Evolutionary conservation across 2,888 invertebrate species (phyloP).

Genomic region (Philopedon plagiatum): DNA sequence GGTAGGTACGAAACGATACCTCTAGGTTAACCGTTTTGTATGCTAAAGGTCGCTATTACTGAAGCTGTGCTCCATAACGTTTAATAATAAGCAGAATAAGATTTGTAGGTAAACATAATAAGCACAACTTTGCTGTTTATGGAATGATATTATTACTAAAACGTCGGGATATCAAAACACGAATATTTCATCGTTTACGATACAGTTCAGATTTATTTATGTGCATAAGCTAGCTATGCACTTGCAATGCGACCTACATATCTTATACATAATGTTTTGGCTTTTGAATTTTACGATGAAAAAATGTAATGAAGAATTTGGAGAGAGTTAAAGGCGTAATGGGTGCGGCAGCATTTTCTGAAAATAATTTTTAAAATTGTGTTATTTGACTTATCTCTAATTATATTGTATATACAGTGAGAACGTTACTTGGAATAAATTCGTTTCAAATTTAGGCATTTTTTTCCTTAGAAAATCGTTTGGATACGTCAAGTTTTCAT

Average conservation of each 20-base stretch:
- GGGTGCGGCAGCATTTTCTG: too few relatives aligned
- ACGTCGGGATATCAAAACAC: constrained; percentile 38
- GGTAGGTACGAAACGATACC: background rate
- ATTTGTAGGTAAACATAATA: constrained; percentile 30
- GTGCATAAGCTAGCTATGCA: constrained; percentile 29
- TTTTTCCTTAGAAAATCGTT: too few relatives aligned
- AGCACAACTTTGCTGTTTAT: constrained; percentile 24
- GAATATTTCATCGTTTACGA: constrained; percentile 20
- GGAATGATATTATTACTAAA: constrained; percentile 41
- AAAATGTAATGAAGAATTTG: background rate
- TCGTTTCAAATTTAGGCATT: too few relatives aligned
- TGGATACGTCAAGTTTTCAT: too few relatives aligned
- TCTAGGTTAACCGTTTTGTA: background rate
- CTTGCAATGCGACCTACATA: constrained; percentile 39
- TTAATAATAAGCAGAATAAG: constrained; percentile 5
- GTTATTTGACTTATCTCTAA: too few relatives aligned
- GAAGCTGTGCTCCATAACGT: background rate
- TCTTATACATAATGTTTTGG: constrained; percentile 17
- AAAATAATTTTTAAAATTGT: too few relatives aligned
- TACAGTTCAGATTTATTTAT: constrained; percentile 25
- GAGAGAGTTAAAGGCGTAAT: background rate
- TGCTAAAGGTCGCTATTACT: constrained; percentile 11
- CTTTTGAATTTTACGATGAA: constrained; percentile 18
- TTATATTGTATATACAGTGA: too few relatives aligned
- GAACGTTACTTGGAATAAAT: too few relatives aligned